phyloP scores from a whole-genome alignment of 1,140 invertebrate species.

The Tetramorium parvispinum region DNA sequence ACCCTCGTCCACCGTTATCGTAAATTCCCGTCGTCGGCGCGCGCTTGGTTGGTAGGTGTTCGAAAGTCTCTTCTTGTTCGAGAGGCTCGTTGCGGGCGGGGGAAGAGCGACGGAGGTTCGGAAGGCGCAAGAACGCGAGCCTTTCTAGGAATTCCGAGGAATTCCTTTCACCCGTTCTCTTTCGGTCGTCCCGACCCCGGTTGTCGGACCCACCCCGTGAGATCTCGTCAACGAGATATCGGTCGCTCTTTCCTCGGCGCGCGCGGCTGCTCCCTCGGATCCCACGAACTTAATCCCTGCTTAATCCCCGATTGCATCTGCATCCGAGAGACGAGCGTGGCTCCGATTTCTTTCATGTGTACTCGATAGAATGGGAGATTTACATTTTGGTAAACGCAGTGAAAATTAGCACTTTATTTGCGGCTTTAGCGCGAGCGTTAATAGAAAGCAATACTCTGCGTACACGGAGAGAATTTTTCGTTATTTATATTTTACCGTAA shows the following conservation, averaged over 20 bases:
- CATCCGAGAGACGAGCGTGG: slow-evolving; percentile 1
- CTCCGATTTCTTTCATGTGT: neutral
- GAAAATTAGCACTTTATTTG: neutral
- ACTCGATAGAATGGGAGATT: neutral
- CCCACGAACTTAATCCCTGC: slow-evolving; percentile 45
- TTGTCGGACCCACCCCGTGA: slow-evolving; percentile 22
- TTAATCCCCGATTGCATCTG: slow-evolving; percentile 50
- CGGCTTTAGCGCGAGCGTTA: neutral
- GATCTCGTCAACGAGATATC: slow-evolving; percentile 66
- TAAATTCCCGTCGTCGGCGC: slow-evolving; percentile 51
- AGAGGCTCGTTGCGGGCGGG: neutral
- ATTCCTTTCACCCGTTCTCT: slow-evolving; percentile 55
- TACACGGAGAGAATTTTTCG: too few relatives aligned
- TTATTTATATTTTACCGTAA: too few relatives aligned
- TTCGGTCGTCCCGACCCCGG: slow-evolving; percentile 37
- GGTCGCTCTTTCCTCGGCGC: slow-evolving; percentile 54
- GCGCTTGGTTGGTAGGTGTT: slow-evolving; percentile 10
- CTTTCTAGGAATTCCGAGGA: slow-evolving; percentile 58
- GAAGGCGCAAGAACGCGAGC: slow-evolving; percentile 3
- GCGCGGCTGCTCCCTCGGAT: slow-evolving; percentile 16
- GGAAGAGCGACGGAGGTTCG: neutral
- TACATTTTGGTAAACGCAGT: neutral
- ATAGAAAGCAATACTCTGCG: too few relatives aligned
- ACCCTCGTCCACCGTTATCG: slow-evolving; percentile 2
- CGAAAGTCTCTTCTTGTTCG: neutral